Conservation (phyloP, 2,797 vertebrate genomes). For the Labeo calbasu region DNA sequence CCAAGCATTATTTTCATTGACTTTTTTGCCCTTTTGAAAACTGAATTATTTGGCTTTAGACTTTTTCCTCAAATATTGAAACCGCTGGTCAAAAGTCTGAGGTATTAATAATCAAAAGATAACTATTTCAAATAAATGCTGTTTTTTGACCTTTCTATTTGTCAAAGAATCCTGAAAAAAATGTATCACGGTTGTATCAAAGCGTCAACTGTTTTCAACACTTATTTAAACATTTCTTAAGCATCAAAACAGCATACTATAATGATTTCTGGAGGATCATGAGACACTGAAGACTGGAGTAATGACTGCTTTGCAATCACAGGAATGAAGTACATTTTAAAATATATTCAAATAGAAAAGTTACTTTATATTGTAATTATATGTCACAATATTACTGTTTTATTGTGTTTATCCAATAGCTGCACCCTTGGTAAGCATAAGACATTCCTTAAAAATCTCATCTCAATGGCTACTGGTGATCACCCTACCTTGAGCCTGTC, state of each 20-base stretch:
- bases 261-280: not conserved
- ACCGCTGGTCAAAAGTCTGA: not conserved
- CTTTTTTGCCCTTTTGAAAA: not conserved
- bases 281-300: not conserved
- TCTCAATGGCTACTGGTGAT: not conserved
- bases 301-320: not conserved
- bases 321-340: not conserved
- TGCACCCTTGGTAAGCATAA: not conserved
- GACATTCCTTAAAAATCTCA: not conserved
- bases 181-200: not conserved
- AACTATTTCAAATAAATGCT: not conserved
- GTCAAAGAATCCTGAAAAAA: not conserved
- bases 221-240: not conserved
- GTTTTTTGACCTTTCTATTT: not conserved
- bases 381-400: not conserved
- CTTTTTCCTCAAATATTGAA: not conserved
- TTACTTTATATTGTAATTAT: not conserved
- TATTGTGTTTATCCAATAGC: not conserved
- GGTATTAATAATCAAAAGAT: not conserved
- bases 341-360: not conserved
- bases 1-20: not conserved
- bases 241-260: not conserved
- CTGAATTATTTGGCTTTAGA: not conserved
- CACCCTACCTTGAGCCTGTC: conserved; percentile 25
- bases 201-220: not conserved